Evolutionary conservation across 1,140 invertebrate species (phyloP), one percentile per base, ranked within the genome.

Genomic region (Trichomalopsis sarcophagae): DNA sequence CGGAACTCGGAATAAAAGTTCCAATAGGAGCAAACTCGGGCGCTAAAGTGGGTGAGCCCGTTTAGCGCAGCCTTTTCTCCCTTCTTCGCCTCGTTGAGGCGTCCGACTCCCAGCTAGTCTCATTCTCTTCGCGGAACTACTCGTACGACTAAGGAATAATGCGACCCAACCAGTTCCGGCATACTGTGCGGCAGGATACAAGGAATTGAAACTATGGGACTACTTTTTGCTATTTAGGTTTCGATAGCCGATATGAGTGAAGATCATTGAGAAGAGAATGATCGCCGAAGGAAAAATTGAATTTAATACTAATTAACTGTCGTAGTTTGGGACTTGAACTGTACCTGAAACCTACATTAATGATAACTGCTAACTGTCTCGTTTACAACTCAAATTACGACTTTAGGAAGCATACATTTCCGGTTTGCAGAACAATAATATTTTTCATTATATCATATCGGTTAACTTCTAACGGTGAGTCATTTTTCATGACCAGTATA

Each of bases 81-180:
- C 84, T 86, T 78, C 78, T 62, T 76, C 69, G 84, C 86, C 86
- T 87, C 83, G 74, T 62, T 6, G 17, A 62, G n/a, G 33, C n/a
- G 81, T 44, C 40, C 23, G 30, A 80, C 6, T 62, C 14, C 14
- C 47, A 50, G 55, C 21, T 21, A 74, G 62, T 82, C 73, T 82
- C n/a, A 84, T 87, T 87, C 88, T 91, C 85, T 89, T 90, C 74
- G 87, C 82, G 68, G 88, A 92, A 91, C 89, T 87, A 89, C 87
- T 80, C 84, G 82, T 75, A 68, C 82, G 69, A 81, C 81, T 27
- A 87, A 81, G 86, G 71, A 86, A 81, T 88, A 87, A 86, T 84
- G 85, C 68, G 74, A 85, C 74, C 84, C 62, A 36, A 81, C 81
- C 84, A 88, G 88, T 90, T 90, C 88, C 87, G 88, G 88, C 84